These are phyloP conservation scores for Beaufortia kweichowensis DNA, from an alignment of 2,113 vertebrate species.

Conservation along the genomic window DNA sequence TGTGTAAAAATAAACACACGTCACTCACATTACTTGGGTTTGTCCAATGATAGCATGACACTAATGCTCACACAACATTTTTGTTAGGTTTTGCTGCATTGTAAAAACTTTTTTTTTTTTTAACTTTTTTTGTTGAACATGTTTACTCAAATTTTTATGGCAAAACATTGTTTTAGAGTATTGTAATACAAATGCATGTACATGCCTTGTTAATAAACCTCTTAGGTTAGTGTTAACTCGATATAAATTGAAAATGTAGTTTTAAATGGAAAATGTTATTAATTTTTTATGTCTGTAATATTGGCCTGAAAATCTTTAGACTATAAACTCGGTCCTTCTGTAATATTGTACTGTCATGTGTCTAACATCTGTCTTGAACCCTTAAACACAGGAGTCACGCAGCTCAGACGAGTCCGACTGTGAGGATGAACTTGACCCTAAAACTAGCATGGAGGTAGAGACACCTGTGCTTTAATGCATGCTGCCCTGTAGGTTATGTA, in stretches of 20 bases:
- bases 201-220: too few species aligned
- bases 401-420: slow-evolving; percentile 98
- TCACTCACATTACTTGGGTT: not conserved
- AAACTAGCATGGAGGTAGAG: slow-evolving; percentile 98
- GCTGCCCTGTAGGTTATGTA: slow-evolving; percentile 40
- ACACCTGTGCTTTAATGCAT: slow-evolving; percentile 46
- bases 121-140: not conserved
- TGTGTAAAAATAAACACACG: slow-evolving; percentile 28
- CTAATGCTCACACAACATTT: not conserved
- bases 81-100: not conserved
- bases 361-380: slow-evolving; percentile 42
- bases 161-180: too few species aligned
- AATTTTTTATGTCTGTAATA: not conserved
- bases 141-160: too few species aligned
- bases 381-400: slow-evolving; percentile 84
- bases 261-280: too few species aligned
- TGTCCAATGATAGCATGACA: slow-evolving; percentile 2
- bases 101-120: not conserved
- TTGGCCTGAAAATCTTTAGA: not conserved
- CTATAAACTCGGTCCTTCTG: not conserved
- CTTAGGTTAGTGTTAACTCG: too few species aligned
- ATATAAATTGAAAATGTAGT: too few species aligned
- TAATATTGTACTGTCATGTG: not conserved
- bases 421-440: slow-evolving; percentile 95
- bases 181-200: too few species aligned